Evolutionary conservation across 2,113 vertebrate species (phyloP).

Genomic region (Channa maculata): DNA sequence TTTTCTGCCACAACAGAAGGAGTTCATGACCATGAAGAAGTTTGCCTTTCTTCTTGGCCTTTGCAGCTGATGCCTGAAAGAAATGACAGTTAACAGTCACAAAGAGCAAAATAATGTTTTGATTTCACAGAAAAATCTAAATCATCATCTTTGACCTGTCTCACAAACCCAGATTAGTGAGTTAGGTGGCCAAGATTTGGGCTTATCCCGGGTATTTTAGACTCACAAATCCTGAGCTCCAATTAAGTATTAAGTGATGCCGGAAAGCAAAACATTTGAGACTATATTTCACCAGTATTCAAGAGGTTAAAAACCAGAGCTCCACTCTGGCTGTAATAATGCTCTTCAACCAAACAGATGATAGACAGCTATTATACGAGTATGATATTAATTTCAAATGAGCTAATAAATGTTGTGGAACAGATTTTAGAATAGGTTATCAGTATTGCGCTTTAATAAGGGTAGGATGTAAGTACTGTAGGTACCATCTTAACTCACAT

Average conservation of each 20-base stretch:
- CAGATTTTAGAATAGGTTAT: no score
- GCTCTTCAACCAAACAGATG: no score
- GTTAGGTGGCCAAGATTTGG: background rate
- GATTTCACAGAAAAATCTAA: background rate
- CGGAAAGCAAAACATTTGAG: no score
- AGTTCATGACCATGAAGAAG: slow-evolving; percentile 85
- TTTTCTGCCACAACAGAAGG: slow-evolving; percentile 90
- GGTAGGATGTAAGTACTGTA: background rate
- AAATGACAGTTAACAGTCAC: background rate
- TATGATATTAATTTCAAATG: no score
- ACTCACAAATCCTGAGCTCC: background rate
- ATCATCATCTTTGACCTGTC: background rate
- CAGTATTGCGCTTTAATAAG: background rate
- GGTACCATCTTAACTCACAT: slow-evolving; percentile 82
- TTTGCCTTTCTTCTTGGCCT: slow-evolving; percentile 91
- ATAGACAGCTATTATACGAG: no score
- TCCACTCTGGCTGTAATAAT: background rate
- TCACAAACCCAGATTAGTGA: background rate
- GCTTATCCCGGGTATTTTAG: background rate
- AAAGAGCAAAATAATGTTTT: no score
- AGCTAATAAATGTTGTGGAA: no score
- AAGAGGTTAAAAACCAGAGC: background rate
- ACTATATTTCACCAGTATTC: background rate
- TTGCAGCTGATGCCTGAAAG: slow-evolving; percentile 87
- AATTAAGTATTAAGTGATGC: background rate